These are phyloP conservation scores for Eurytoma californica DNA, from an alignment of 2,888 invertebrate genomes.

Conservation along the genomic window DNA sequence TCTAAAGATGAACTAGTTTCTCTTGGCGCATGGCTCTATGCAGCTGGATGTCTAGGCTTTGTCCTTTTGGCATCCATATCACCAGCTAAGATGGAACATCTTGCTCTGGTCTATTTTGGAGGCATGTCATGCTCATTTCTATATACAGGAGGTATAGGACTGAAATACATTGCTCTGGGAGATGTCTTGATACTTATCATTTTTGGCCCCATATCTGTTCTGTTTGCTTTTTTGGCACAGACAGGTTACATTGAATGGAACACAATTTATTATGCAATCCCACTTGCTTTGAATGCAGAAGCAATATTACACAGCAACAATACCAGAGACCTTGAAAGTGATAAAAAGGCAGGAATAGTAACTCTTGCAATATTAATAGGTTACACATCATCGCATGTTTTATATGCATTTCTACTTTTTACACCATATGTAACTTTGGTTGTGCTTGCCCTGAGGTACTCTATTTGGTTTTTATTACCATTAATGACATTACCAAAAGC, in stretches of 20 bases:
- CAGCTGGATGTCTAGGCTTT: constrained; percentile 90
- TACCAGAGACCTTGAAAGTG: constrained; percentile 92
- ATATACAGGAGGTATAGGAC: constrained; percentile 97
- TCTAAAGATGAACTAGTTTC: constrained; percentile 89
- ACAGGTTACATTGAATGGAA: constrained; percentile 94
- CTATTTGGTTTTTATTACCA: constrained; percentile 92
- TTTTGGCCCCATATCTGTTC: constrained; percentile 94
- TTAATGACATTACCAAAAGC: constrained; percentile 91
- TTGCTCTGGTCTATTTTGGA: constrained; percentile 95
- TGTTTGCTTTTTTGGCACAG: constrained; percentile 95
- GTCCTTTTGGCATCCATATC: constrained; percentile 86
- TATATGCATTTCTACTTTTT: constrained; percentile 93
- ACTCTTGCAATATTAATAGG: constrained; percentile 96
- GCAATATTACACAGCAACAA: constrained; percentile 97
- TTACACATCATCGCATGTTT: constrained; percentile 90
- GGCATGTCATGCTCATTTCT: constrained; percentile 95
- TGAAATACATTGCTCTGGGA: constrained; percentile 96
- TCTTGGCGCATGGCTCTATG: constrained; percentile 91
- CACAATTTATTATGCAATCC: constrained; percentile 94
- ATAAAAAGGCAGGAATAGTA: constrained; percentile 92
- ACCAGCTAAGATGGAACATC: constrained; percentile 94
- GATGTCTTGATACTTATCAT: constrained; percentile 93
- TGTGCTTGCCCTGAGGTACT: constrained; percentile 89
- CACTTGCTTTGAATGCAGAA: constrained; percentile 94
- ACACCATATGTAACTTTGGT: constrained; percentile 93